phyloP scores from a whole-genome alignment of 1,140 invertebrate genomes.

The Oscheius sp. region DNA sequence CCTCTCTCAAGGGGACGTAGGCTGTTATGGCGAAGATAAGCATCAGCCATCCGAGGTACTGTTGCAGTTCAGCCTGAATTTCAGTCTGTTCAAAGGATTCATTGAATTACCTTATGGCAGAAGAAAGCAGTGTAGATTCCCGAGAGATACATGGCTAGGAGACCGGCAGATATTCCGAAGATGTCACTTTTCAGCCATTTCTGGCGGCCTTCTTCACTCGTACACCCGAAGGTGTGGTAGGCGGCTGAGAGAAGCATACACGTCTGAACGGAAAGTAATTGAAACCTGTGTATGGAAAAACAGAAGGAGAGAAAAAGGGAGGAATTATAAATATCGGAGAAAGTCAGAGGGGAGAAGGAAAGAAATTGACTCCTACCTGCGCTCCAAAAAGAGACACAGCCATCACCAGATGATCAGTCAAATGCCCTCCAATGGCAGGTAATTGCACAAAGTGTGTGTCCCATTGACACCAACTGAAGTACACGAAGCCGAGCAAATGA shows the following conservation, averaged over 20 bases:
- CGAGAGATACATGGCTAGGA: conserved; percentile 88
- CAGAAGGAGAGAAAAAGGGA: neutral
- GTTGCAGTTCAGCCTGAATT: conserved; percentile 73
- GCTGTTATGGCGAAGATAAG: conserved; percentile 63
- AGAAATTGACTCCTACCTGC: conserved; percentile 68
- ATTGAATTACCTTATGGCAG: conserved; percentile 76
- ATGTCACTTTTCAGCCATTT: conserved; percentile 85
- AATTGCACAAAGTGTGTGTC: conserved; percentile 73
- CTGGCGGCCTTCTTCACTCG: conserved; percentile 80
- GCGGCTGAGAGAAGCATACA: conserved; percentile 87
- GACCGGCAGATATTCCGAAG: conserved; percentile 84
- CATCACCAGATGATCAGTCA: conserved; percentile 77
- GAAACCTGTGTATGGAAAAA: neutral
- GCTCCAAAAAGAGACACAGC: conserved; percentile 79
- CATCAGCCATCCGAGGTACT: conserved; percentile 77
- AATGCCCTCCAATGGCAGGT: conserved; percentile 54
- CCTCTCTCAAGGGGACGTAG: conserved; percentile 74
- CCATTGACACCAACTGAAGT: conserved; percentile 78
- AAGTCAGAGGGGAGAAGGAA: no score
- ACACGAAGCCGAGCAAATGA: conserved; percentile 84
- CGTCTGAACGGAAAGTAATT: conserved; percentile 68
- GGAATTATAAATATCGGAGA: no score
- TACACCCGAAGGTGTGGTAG: conserved; percentile 90
- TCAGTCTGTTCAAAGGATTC: neutral
- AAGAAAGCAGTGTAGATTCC: conserved; percentile 95